These are phyloP conservation scores for Melipona beecheii DNA, from an alignment of 2,888 invertebrate genomes.

Conservation along the genomic window DNA sequence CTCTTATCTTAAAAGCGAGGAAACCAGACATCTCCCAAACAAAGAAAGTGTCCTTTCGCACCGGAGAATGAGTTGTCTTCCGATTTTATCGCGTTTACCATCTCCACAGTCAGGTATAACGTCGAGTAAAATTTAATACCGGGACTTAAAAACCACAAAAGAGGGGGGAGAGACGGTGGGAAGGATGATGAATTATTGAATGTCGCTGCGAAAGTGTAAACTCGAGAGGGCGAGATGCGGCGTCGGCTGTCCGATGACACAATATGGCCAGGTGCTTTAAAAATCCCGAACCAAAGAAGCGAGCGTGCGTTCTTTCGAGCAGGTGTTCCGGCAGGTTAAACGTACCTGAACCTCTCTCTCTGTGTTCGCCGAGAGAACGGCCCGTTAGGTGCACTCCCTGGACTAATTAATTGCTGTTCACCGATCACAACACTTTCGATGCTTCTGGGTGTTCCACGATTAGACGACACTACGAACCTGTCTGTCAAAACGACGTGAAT, in stretches of 20 bases:
- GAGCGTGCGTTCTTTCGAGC: slow-evolving; percentile 48
- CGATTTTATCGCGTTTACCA: slow-evolving; percentile 38
- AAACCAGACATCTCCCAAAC: not conserved
- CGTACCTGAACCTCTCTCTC: slow-evolving; percentile 37
- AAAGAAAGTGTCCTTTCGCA: not conserved
- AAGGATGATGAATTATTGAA: slow-evolving; percentile 48
- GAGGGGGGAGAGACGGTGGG: slow-evolving; percentile 22
- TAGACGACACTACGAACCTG: slow-evolving; percentile 36
- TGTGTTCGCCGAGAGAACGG: slow-evolving; percentile 12
- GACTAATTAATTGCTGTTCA: slow-evolving; percentile 67
- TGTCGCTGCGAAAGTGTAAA: slow-evolving; percentile 50
- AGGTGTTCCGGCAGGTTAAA: slow-evolving; percentile 61
- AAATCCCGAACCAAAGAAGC: slow-evolving; percentile 30
- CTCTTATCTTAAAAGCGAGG: too few relatives aligned
- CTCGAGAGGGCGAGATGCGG: slow-evolving; percentile 18
- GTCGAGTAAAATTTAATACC: slow-evolving; percentile 28
- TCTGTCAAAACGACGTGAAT: slow-evolving; percentile 34
- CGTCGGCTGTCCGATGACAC: slow-evolving; percentile 34
- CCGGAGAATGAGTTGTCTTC: slow-evolving; percentile 18
- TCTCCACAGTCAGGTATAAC: not conserved
- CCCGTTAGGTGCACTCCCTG: slow-evolving; percentile 44
- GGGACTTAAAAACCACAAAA: slow-evolving; percentile 10
- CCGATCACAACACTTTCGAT: slow-evolving; percentile 51
- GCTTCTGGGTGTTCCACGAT: slow-evolving; percentile 60
- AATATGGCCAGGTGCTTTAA: slow-evolving; percentile 56